phyloP scores from a whole-genome alignment of 2,797 vertebrate species.

The Podarcis siculus region DNA sequence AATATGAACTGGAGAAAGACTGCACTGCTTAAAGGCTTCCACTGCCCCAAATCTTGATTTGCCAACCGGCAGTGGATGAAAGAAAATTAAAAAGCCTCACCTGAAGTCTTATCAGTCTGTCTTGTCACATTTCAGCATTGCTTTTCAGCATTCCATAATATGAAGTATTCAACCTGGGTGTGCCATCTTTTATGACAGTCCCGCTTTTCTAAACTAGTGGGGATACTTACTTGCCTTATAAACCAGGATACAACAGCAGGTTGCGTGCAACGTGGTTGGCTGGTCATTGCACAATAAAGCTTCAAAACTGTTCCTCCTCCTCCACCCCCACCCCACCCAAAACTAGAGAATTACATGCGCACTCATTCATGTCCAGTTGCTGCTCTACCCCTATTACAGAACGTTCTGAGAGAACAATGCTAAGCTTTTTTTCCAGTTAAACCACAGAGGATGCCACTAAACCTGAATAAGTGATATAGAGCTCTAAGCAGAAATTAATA shows the following conservation, averaged over 20 bases:
- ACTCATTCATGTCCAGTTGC: neutral
- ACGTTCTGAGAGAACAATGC: neutral
- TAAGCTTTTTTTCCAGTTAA: neutral
- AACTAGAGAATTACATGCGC: neutral
- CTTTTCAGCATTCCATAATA: neutral
- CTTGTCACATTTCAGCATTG: neutral
- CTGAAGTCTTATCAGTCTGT: neutral
- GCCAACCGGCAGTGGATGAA: neutral
- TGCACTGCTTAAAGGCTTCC: neutral
- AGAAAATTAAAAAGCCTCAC: neutral
- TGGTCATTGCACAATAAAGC: neutral
- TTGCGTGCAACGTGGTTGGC: neutral
- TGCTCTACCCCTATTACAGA: neutral
- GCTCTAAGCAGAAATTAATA: slow-evolving; percentile 9
- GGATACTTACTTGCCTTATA: neutral
- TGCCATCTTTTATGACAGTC: neutral
- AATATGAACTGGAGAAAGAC: neutral
- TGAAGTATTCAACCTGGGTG: neutral
- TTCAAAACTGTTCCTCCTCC: neutral
- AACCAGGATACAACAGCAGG: neutral
- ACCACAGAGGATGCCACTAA: neutral
- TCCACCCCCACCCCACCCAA: neutral
- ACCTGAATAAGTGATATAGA: neutral
- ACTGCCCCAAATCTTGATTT: slow-evolving; percentile 7
- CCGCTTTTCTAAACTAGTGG: slow-evolving; percentile 3